Conservation (phyloP, 2,888 invertebrate genomes). For the Alsophila aescularia region DNA sequence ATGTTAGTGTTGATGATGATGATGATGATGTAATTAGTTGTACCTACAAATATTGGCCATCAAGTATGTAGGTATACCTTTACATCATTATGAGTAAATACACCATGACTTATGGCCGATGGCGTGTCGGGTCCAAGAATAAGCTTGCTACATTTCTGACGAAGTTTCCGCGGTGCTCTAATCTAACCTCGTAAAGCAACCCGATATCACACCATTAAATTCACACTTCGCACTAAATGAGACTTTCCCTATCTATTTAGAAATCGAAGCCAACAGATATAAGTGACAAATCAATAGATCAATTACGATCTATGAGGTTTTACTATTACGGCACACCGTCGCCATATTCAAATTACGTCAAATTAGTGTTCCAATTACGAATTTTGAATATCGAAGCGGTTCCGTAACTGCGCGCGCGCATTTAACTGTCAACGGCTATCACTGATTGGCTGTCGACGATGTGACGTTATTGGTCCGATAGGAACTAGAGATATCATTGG, state of each 20-base stretch:
- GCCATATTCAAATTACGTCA: slow-evolving; percentile 56
- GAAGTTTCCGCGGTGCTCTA: not conserved
- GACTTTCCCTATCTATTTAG: slow-evolving; percentile 26
- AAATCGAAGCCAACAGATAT: slow-evolving; percentile 41
- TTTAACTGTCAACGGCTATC: slow-evolving; percentile 43
- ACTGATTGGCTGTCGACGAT: slow-evolving; percentile 34
- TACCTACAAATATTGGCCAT: too few relatives aligned
- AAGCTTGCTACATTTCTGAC: not conserved
- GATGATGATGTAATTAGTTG: too few relatives aligned
- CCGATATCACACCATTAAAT: slow-evolving; percentile 15
- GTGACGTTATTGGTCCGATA: slow-evolving; percentile 30
- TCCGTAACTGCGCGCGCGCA: slow-evolving; percentile 39
- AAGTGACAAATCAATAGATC: slow-evolving; percentile 73
- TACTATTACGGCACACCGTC: too few relatives aligned
- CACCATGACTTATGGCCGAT: too few relatives aligned
- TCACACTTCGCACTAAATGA: slow-evolving; percentile 1
- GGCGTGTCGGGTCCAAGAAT: too few relatives aligned
- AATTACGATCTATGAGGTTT: slow-evolving; percentile 63
- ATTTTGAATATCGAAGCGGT: slow-evolving; percentile 45
- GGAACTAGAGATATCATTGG: slow-evolving; percentile 7
- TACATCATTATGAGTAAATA: too few relatives aligned
- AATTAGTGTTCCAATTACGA: slow-evolving; percentile 49
- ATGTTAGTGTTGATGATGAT: too few relatives aligned
- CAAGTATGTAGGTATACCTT: too few relatives aligned
- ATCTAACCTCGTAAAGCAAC: not conserved